These are phyloP conservation scores for Flabesymbios commensalis DNA, from an alignment of 2,888 invertebrate species.

Conservation along the genomic window DNA sequence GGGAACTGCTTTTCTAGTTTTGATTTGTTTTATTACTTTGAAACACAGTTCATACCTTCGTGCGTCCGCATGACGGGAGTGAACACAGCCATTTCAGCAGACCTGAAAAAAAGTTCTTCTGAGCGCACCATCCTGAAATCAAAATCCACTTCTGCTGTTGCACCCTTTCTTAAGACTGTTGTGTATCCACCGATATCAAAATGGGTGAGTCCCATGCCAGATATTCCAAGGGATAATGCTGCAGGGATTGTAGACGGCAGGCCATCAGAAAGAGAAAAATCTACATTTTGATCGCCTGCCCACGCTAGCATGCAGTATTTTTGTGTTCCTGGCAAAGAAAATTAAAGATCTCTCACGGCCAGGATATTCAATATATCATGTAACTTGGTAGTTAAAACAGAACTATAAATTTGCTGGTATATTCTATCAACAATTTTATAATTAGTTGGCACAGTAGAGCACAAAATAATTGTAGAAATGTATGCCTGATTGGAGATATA, in stretches of 20 bases:
- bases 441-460: too few relatives aligned
- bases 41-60: constrained; percentile 47
- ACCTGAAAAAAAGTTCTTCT: constrained; percentile 46
- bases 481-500: too few relatives aligned
- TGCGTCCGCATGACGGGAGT: constrained; percentile 51
- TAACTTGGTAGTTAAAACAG: not conserved
- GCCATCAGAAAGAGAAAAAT: constrained; percentile 48
- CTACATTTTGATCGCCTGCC: constrained; percentile 57
- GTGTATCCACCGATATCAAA: constrained; percentile 56
- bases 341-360: too few relatives aligned
- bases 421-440: too few relatives aligned
- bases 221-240: constrained; percentile 46
- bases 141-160: constrained; percentile 5
- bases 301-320: constrained; percentile 49
- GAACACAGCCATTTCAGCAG: constrained; percentile 52
- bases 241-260: constrained; percentile 49
- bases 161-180: constrained; percentile 19
- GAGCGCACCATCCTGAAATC: constrained; percentile 39
- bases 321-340: constrained; percentile 42
- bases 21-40: too few relatives aligned
- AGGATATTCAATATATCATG: not conserved
- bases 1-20: too few relatives aligned
- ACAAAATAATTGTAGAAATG: too few relatives aligned
- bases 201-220: constrained; percentile 50
- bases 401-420: not conserved